Base-by-base conservation (phyloP, 35 echinoderm and acorn worm species). In the Apostichopus parvimensis region DNA sequence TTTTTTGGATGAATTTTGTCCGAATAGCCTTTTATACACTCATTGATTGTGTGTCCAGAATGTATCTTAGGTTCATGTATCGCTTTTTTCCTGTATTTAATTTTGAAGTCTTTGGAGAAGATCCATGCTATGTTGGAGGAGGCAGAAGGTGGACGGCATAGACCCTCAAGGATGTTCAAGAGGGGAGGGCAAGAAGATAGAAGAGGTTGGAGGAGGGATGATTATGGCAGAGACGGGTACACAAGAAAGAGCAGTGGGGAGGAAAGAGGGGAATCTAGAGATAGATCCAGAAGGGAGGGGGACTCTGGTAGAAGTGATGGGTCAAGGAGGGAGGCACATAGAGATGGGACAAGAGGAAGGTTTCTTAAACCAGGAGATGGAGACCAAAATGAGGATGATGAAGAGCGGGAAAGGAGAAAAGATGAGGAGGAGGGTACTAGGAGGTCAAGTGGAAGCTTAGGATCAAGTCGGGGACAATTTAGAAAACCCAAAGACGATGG, bases 61-160 rank as follows among this genome's bases (percentile, higher is more conserved):
- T 12, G 34, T 24, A 22, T 0, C 34, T 45, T 78, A 22, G 8
- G 7, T 23, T 22, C 17, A 78, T 78, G 77, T 78, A 24, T 9
- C 34, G 34, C 34, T 45, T 11, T 24, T 6, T 9, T 45, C 17
- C 8, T 17, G 0, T 24, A 78, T 22, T 17, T 12, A 45, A 9
- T 22, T 87, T 80, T 70, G 12, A 57, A 98, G 97, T 99, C 97
- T 24, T 34, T 93, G 56, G 97, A 94, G 54, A 95, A 93, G 22
- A 96, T 94, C 91, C 68, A 99, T 28, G 73, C 78, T 72, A 92
- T 94, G 72, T 59, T 99, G 77, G 95, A 87, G 58, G 95, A 93
- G 60, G 97, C 93, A 71, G 92, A 96, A 66, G 95, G 58, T 5
- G 71, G 86, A 70, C 17, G 60, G 82, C 59, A 76, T 45, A 21